phyloP scores from a whole-genome alignment of 2,888 invertebrate species.

The Dioctria rufipes region DNA sequence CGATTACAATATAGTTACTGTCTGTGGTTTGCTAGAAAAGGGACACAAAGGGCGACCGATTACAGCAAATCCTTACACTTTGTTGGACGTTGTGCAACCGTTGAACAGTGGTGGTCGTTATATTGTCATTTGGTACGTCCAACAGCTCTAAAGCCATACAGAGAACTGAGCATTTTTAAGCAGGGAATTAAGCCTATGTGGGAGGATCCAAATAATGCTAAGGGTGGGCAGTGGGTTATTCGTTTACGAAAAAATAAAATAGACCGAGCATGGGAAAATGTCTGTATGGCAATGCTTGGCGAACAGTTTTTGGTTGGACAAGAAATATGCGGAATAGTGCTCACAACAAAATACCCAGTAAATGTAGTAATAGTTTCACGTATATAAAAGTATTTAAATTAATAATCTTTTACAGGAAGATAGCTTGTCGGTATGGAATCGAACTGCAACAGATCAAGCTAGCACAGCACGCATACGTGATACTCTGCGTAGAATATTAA shows the following conservation, averaged over 20 bases:
- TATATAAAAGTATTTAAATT: neutral
- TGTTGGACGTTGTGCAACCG: slow-evolving; percentile 89
- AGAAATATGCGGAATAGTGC: slow-evolving; percentile 98
- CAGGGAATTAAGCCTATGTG: slow-evolving; percentile 99
- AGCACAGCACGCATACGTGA: slow-evolving; percentile 95
- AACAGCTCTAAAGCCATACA: slow-evolving; percentile 89
- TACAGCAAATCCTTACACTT: slow-evolving; percentile 80
- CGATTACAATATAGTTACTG: slow-evolving; percentile 94
- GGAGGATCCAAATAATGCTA: slow-evolving; percentile 97
- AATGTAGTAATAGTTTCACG: slow-evolving; percentile 60
- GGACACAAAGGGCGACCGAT: slow-evolving; percentile 70
- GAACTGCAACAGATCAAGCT: slow-evolving; percentile 90
- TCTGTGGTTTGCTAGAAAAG: slow-evolving; percentile 86
- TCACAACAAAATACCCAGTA: slow-evolving; percentile 89
- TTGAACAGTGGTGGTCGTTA: slow-evolving; percentile 98
- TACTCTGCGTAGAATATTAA: slow-evolving; percentile 93
- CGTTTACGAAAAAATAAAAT: slow-evolving; percentile 94
- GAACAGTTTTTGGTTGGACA: slow-evolving; percentile 99
- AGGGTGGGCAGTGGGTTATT: slow-evolving; percentile 99
- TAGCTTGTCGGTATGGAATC: slow-evolving; percentile 97
- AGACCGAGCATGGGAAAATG: slow-evolving; percentile 98
- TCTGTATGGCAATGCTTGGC: slow-evolving; percentile 97
- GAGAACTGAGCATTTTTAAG: slow-evolving; percentile 97
- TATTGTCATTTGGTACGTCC: slow-evolving; percentile 94
- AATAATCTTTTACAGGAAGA: slow-evolving; percentile 80